These are phyloP conservation scores for Eptesicus fuscus DNA, from an alignment of 2,113 vertebrate genomes.

Conservation along the genomic window DNA sequence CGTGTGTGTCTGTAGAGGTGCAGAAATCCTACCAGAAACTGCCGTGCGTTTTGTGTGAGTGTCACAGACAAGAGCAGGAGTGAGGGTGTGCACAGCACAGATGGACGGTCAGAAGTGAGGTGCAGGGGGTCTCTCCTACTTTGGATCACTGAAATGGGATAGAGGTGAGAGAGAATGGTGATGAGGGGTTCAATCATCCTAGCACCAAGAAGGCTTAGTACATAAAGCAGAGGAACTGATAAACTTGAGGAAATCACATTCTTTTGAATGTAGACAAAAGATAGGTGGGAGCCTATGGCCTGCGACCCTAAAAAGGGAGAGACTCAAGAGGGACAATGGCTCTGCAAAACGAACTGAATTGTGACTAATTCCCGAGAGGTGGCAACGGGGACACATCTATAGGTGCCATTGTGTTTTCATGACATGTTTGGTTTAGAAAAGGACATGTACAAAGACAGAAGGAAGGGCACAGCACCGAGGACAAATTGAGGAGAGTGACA, in stretches of 20 bases:
- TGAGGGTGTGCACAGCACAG: rapidly evolving
- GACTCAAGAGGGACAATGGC: not conserved
- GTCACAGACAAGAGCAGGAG: not conserved
- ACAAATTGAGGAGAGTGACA: not conserved
- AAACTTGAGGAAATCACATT: not conserved
- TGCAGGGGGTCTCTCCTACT: not conserved
- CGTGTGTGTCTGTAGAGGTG: not conserved
- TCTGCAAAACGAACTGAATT: not conserved
- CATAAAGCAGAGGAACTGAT: not conserved
- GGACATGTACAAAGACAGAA: not conserved
- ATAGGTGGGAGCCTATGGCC: not conserved
- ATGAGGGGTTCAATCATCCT: not conserved
- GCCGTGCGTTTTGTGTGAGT: no score
- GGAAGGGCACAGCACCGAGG: slow-evolving; percentile 24
- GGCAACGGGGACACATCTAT: not conserved
- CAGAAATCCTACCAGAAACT: not conserved
- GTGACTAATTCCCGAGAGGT: not conserved
- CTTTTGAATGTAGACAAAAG: not conserved
- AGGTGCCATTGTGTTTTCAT: not conserved
- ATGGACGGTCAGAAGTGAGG: rapidly evolving
- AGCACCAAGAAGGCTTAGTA: rapidly evolving
- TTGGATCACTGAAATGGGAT: not conserved
- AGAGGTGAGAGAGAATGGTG: not conserved
- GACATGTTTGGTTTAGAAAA: slow-evolving; percentile 16
- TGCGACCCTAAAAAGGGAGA: not conserved